Evolutionary conservation across 2,888 invertebrate genomes (phyloP), one percentile per base, ranked within the genome.

Genomic region (Eupelmus urozonus): DNA sequence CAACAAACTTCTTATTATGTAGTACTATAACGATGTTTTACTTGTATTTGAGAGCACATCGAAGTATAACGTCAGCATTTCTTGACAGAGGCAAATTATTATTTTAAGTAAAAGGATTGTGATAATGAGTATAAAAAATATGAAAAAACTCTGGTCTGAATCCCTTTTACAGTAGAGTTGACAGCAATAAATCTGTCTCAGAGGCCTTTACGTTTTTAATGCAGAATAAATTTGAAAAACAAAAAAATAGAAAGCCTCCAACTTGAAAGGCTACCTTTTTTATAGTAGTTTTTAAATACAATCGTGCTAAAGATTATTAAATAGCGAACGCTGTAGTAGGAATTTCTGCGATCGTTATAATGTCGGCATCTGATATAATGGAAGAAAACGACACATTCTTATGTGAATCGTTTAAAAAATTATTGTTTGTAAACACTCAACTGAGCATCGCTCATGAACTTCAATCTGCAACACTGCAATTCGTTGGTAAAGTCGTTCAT

Each of bases 141-240:
- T 53, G 45, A 5, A 55, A 49, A 72, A 72, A 69, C 67, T 79
- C 75, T 75, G 75, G 71, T 79, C 79, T 76, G 65, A 71, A 71
- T 75, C 23, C 67, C 72, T 72, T 79, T 76, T 79, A 78, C 65
- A 55, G 53, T 76, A 67, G 51, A 63, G 51, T 63, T 65, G 76
- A 51, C 67, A 69, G 69, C 65, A 70, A 69, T 72, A 67, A 23
- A 72, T n/a, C 70, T 71, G 65, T 66, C 71, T 66, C 45, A 55
- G 78, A 57, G 79, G 79, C 75, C 79, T 75, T 79, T 75, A 59
- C 45, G 71, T 75, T 79, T 70, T 74, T 70, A 73, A 76, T 23
- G 42, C 18, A 27, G 29, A 60, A 57, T 59, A 59, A 25, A 55
- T 4, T 16, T 9, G 40, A 23, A 29, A 34, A 7, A 27, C 40